Base-by-base conservation (phyloP, 2,113 vertebrate species). In the Nothocercus julius region DNA sequence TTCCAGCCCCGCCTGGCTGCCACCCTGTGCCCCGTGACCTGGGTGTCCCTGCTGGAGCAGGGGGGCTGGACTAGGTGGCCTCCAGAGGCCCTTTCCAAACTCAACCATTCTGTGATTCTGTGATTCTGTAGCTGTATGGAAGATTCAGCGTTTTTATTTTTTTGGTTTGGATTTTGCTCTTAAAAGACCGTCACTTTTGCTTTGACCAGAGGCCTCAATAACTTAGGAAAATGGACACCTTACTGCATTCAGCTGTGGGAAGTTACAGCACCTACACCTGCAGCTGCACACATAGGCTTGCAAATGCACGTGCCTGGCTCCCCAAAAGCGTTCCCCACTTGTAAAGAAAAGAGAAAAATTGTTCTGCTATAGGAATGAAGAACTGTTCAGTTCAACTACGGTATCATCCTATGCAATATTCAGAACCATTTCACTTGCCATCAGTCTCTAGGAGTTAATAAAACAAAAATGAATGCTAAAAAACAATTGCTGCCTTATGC, bases 271-370 rank as follows among this genome's bases (percentile, higher is more conserved):
- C 12, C 7, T 45, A 19, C 72, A 92, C 11, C 47, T 4, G 4
- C 19, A 85, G 66, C 44, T 88, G 21, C n/a, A 40, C 54, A 6
- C 9, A 1, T 36, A 6, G 5, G 4, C 63, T 79, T 82, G n/a
- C 12, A 88, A 28, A 58, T 21, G 5, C 4, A 38, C 0, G 0
- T 61, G 9, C 13, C 7, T 5, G 17, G 15, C 38, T 63, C 10
- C 40, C 58, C 38, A 51, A 25, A 68, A 30, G 4, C 7, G 3
- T 74, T 81, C 6, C n/a, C 36, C 25, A 49, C 8, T 6, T 77
- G 8, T 28, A 10, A 36, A 67, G 61, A 70, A 38, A 36, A 8
- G 4, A 38, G 36, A 5, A 25, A 44, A 51, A 30, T 38, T 51
- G 15, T 24, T 80, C 15, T 70, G 5, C 22, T 80, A 59, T 8